Percentiles rank a stretch among this genome's conserved stretches.
Conservation (phyloP, 2,888 invertebrate species). For the Deroplatys truncata region DNA sequence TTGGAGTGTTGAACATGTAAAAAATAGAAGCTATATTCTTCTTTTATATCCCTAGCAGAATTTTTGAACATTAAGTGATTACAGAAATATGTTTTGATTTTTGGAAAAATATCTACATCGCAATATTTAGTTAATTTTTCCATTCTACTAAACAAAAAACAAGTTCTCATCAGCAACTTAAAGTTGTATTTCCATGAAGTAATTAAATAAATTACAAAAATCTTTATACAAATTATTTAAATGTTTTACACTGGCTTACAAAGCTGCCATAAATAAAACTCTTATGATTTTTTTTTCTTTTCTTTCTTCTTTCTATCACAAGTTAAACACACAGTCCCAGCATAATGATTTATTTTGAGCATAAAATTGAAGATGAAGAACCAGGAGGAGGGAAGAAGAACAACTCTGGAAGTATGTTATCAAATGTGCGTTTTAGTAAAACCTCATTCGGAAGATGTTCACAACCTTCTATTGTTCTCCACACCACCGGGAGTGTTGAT, state of each 20-base stretch:
- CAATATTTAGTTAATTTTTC: neutral
- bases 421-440: too few species aligned
- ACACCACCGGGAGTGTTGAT: too few species aligned
- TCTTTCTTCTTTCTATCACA: neutral
- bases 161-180: neutral
- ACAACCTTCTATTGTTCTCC: too few species aligned
- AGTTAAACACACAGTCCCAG: neutral
- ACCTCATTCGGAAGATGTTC: too few species aligned
- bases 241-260: neutral
- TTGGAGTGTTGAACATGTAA: neutral
- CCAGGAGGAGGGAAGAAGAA: too few species aligned
- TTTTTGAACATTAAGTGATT: neutral
- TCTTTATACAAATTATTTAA: neutral
- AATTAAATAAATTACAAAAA: neutral
- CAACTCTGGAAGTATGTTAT: too few species aligned
- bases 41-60: neutral
- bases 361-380: neutral
- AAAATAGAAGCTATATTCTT: conserved; percentile 7
- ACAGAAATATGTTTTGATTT: neutral
- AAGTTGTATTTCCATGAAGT: neutral
- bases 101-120: conserved; percentile 9
- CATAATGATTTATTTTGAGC: neutral
- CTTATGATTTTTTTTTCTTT: neutral
- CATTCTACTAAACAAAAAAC: neutral
- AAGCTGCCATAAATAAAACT: neutral